Percentiles rank a stretch among this genome's conserved stretches.
Evolutionary conservation across 2,888 invertebrate genomes (phyloP).

Genomic region (Philereme transversata): DNA sequence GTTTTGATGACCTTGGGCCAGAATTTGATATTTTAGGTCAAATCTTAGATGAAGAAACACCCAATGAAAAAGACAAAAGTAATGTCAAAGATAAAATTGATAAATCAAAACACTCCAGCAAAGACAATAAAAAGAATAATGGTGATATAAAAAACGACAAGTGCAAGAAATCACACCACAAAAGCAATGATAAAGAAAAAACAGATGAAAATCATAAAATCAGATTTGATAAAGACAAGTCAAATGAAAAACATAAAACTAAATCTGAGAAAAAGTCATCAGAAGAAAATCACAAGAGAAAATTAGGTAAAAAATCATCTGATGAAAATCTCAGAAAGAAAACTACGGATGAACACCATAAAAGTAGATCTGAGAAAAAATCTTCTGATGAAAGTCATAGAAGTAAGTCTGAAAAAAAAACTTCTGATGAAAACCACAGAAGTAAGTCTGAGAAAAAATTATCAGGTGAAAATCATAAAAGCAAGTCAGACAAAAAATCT

Average conservation of each 20-base stretch:
- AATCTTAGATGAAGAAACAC: slow-evolving; percentile 77
- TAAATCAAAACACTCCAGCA: slow-evolving; percentile 34
- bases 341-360: slow-evolving; percentile 48
- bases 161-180: slow-evolving; percentile 35
- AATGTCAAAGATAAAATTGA: slow-evolving; percentile 24
- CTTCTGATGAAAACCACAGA: slow-evolving; percentile 22
- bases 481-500: slow-evolving; percentile 25
- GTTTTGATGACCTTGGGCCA: slow-evolving; percentile 74
- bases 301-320: slow-evolving; percentile 20
- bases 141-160: slow-evolving; percentile 38
- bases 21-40: slow-evolving; percentile 81
- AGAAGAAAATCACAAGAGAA: slow-evolving; percentile 24
- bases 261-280: slow-evolving; percentile 21
- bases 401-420: slow-evolving; percentile 22
- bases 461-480: slow-evolving; percentile 6
- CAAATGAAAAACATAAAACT: neutral
- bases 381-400: slow-evolving; percentile 10
- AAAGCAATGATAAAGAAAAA: slow-evolving; percentile 41
- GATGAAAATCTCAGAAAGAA: slow-evolving; percentile 40
- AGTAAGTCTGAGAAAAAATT: slow-evolving; percentile 25
- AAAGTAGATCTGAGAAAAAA: slow-evolving; percentile 28
- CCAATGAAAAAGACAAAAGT: slow-evolving; percentile 32
- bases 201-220: neutral
- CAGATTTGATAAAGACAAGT: slow-evolving; percentile 41
- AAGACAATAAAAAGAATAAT: slow-evolving; percentile 43